Conservation (phyloP, 2,888 invertebrate genomes). For the Gortyna flavago region DNA sequence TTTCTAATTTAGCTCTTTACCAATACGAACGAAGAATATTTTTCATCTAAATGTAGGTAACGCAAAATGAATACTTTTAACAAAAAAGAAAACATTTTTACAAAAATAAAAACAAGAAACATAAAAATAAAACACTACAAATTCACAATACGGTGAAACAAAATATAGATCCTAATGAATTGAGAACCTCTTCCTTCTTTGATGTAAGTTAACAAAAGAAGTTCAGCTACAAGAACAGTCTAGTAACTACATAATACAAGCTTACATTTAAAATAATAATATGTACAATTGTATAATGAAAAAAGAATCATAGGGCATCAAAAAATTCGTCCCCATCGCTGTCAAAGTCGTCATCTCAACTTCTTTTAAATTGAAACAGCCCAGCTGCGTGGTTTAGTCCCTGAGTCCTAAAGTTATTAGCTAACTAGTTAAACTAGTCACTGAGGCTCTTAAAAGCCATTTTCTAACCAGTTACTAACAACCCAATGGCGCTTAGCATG, state of each 20-base stretch:
- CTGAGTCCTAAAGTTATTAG: constrained; percentile 36
- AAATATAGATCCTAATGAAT: no score
- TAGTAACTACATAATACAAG: no score
- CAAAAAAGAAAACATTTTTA: neutral
- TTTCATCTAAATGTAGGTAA: neutral
- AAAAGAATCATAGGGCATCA: no score
- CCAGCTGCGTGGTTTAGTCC: constrained; percentile 28
- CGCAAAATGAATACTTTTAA: neutral
- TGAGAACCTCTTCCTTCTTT: no score
- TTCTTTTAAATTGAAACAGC: constrained; percentile 6
- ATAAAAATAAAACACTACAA: no score
- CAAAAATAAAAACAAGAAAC: no score
- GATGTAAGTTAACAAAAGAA: neutral
- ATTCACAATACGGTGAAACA: no score
- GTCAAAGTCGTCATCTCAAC: no score
- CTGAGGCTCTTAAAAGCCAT: constrained; percentile 38
- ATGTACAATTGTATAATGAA: no score
- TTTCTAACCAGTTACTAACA: constrained; percentile 50
- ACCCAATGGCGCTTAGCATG: constrained; percentile 25
- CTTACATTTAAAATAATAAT: no score
- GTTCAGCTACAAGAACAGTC: neutral
- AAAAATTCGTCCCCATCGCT: no score
- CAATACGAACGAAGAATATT: neutral
- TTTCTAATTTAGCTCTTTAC: neutral
- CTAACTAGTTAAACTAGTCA: constrained; percentile 37